Percentiles rank a stretch among this genome's conserved stretches.
Conservation (phyloP, 1,140 invertebrate genomes). For the Atta cephalotes region DNA sequence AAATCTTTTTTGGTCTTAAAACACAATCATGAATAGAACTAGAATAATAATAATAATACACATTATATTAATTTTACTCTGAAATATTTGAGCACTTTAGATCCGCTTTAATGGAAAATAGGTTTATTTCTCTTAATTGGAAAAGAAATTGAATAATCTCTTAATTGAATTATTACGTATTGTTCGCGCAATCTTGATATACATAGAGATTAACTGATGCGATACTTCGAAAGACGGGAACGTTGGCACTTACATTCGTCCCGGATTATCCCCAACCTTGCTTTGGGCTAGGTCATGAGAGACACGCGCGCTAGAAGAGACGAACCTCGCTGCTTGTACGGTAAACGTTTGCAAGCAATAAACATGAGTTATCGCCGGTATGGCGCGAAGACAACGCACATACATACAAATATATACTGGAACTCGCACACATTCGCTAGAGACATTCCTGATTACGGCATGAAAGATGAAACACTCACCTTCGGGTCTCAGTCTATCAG, state of each 20-base stretch:
- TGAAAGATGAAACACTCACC: conserved; percentile 84
- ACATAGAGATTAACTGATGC: background rate
- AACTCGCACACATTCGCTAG: background rate
- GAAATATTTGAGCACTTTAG: too few relatives aligned
- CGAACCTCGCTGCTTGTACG: conserved; percentile 51
- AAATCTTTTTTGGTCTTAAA: too few relatives aligned
- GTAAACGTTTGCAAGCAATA: conserved; percentile 69
- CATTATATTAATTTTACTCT: too few relatives aligned
- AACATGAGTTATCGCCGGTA: conserved; percentile 69
- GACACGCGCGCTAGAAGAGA: conserved; percentile 56
- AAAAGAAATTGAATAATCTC: too few relatives aligned
- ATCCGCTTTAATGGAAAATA: too few relatives aligned
- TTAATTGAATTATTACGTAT: too few relatives aligned
- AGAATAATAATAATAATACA: too few relatives aligned
- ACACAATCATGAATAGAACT: too few relatives aligned
- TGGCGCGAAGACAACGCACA: conserved; percentile 43
- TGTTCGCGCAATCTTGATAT: background rate
- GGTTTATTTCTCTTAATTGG: too few relatives aligned
- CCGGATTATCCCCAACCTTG: conserved; percentile 58
- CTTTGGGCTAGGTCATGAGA: conserved; percentile 62
- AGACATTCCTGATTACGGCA: conserved; percentile 6
- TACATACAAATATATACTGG: background rate
- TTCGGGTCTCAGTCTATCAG: conserved; percentile 90
- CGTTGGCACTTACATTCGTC: background rate
- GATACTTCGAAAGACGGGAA: conserved; percentile 1